Evolutionary conservation across 1,140 invertebrate species (phyloP), one percentile per base, ranked within the genome.

Genomic region (Amphibalanus amphitrite): DNA sequence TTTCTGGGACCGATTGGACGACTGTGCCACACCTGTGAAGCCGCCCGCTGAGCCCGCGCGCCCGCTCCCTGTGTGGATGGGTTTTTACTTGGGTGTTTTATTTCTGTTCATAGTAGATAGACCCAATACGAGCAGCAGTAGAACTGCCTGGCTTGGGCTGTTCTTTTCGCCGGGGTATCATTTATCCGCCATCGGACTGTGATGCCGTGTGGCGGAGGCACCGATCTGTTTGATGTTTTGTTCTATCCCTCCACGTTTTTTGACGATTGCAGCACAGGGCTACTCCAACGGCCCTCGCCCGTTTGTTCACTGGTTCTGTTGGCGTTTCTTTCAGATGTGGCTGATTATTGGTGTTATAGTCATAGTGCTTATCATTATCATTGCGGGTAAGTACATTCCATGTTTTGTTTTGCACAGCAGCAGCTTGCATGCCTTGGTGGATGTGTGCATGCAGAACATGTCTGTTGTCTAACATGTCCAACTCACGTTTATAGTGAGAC

Each of bases 261-360:
- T 59, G 13, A 59, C 33, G 33, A 38, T 38, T 59, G 10, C 47
- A 13, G 47, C 10, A 23, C 47, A 59, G 13, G 20, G 47, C 1
- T 59, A 20, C 17, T 59, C 6, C 1, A 13, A 20, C 47, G 13
- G 20, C 20, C 20, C 23, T 59, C 47, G 15, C 20, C 47, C 47
- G 47, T 8, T 59, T 59, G 13, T 23, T 59, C 47, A 59, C 47
- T 59, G 47, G 10, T 59, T 59, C 6, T 59, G 10, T 59, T 59
- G 13, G 13, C 20, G 47, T 59, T 59, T 59, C 10, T 59, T 59
- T 59, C 47, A 59, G 47, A 59, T 59, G 47, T 59, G 47, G 47
- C 47, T 59, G 47, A 59, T 59, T 59, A 59, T 59, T 59, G 47
- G 47, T 59, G 47, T 59, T 59, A 59, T 59, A 59, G 47, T 59